These are phyloP conservation scores for Perithous albicinctus DNA, from an alignment of 2,888 invertebrate species.

Conservation along the genomic window DNA sequence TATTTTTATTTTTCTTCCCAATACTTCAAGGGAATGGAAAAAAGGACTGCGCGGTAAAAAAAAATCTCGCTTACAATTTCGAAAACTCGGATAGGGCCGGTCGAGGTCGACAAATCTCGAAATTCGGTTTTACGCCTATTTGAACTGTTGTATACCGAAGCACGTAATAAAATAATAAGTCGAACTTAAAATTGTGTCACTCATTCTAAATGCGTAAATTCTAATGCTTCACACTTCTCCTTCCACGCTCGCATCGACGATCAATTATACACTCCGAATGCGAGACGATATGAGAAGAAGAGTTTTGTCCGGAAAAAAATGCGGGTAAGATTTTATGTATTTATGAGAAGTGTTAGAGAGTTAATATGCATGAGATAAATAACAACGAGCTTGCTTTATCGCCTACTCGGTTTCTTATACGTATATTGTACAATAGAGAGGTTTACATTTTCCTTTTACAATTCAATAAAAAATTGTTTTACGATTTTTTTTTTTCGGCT, in stretches of 20 bases:
- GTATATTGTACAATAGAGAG: neutral
- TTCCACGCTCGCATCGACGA: neutral
- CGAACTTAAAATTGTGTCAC: neutral
- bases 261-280: neutral
- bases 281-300: neutral
- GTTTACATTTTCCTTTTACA: slow-evolving; percentile 33
- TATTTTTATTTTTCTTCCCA: slow-evolving; percentile 1
- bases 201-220: neutral
- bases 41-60: slow-evolving; percentile 3
- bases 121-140: slow-evolving; percentile 38
- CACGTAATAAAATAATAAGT: slow-evolving; percentile 20
- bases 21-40: neutral
- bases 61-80: slow-evolving; percentile 44
- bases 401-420: slow-evolving; percentile 51
- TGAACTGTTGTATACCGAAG: neutral
- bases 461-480: neutral
- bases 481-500: neutral
- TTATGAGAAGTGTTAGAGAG: slow-evolving; percentile 19
- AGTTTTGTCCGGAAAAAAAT: neutral
- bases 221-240: neutral
- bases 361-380: slow-evolving; percentile 30
- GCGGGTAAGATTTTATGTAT: slow-evolving; percentile 22
- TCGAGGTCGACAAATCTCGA: slow-evolving; percentile 21
- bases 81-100: slow-evolving; percentile 40
- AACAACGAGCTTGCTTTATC: slow-evolving; percentile 44